Conservation (phyloP, 2,113 vertebrate species). For the Donacobius atricapilla region DNA sequence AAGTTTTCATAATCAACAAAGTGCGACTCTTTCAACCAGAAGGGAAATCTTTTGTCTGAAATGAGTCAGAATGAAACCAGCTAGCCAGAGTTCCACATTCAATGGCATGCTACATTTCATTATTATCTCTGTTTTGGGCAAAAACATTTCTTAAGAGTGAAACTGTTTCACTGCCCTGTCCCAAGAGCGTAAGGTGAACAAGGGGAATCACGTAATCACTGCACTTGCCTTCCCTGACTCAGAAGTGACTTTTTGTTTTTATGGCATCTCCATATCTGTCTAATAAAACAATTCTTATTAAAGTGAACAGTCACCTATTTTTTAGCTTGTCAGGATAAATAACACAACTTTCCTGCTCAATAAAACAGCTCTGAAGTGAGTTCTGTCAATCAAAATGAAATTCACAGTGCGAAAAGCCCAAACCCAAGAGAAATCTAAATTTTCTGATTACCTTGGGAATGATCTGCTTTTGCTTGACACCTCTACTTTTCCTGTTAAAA, state of each 20-base stretch:
- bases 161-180: not conserved
- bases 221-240: not conserved
- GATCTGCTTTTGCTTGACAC: conserved; percentile 86
- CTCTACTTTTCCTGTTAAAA: conserved; percentile 89
- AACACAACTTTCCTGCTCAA: not conserved
- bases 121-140: not conserved
- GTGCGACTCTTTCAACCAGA: not conserved
- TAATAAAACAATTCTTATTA: not conserved
- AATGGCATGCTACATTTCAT: not conserved
- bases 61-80: not conserved
- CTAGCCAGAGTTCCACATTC: not conserved
- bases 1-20: conserved; percentile 3
- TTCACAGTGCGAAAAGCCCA: not conserved
- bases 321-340: not conserved
- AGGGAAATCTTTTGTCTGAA: not conserved
- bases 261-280: not conserved
- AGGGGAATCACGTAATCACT: not conserved
- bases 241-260: not conserved
- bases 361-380: not conserved
- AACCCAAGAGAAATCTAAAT: not conserved
- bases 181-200: not conserved
- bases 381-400: not conserved
- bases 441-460: conserved; percentile 90
- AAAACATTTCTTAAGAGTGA: not conserved
- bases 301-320: not conserved